A percentile compares a stretch with the other conserved stretches of the same genome.
These are phyloP conservation scores for Styela plicata DNA, from an alignment of 23 tunicate species.

Conservation along the genomic window DNA sequence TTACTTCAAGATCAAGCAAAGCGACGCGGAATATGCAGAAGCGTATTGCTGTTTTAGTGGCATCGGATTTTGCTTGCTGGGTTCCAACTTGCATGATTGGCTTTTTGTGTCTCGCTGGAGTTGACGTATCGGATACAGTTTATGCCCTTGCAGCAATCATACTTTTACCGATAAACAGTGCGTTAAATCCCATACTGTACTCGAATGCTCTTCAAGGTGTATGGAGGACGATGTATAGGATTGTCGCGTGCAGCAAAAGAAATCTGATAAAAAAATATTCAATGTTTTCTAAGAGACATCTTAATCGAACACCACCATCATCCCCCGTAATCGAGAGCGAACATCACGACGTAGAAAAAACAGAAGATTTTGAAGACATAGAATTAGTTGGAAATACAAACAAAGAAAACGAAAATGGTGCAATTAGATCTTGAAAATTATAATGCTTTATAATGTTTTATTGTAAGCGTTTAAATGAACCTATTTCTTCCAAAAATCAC, in stretches of 20 bases:
- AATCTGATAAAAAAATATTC: neutral
- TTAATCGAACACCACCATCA: neutral
- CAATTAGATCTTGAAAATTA: no score
- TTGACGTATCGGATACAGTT: slow-evolving; percentile 28
- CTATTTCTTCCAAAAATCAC: no score
- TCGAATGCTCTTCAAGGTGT: slow-evolving; percentile 37
- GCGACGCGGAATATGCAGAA: slow-evolving; percentile 41
- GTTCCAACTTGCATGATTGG: slow-evolving; percentile 44
- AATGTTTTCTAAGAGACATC: neutral
- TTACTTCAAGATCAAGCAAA: neutral
- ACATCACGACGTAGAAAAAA: neutral
- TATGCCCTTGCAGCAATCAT: slow-evolving; percentile 49
- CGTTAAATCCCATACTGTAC: slow-evolving; percentile 50
- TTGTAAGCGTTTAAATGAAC: no score
- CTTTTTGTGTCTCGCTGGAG: slow-evolving; percentile 36
- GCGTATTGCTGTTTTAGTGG: slow-evolving; percentile 38
- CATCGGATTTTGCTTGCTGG: slow-evolving; percentile 61
- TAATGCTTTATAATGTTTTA: no score
- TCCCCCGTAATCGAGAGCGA: neutral
- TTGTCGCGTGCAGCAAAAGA: neutral
- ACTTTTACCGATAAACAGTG: slow-evolving; percentile 51
- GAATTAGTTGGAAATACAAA: neutral
- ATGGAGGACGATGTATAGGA: neutral
- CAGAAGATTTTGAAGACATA: neutral
- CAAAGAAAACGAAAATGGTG: no score